A percentile compares a stretch with the other conserved stretches of the same genome.
phyloP scores from a whole-genome alignment of 2,113 vertebrate genomes.

The Myodes glareolus region DNA sequence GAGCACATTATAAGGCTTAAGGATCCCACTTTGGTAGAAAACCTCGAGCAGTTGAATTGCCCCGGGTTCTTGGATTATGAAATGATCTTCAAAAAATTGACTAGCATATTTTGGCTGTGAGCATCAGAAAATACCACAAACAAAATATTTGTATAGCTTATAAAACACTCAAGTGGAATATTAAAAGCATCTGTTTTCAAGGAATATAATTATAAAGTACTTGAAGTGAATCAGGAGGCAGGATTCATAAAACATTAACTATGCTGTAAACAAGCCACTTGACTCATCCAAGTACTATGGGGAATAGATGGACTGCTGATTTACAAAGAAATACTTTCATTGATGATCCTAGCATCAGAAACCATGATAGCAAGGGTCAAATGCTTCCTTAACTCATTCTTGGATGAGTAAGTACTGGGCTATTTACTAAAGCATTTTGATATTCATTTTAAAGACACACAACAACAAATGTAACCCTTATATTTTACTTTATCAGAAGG shows the following conservation, averaged over 20 bases:
- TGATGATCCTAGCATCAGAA: slow-evolving; percentile 64
- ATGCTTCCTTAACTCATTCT: slow-evolving; percentile 74
- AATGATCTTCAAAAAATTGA: slow-evolving; percentile 78
- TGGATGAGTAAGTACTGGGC: slow-evolving; percentile 62
- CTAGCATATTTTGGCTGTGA: slow-evolving; percentile 80
- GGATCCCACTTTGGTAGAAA: slow-evolving; percentile 1
- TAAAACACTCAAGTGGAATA: slow-evolving; percentile 83
- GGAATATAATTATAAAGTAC: slow-evolving; percentile 85
- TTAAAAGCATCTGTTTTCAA: slow-evolving; percentile 86
- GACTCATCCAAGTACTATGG: slow-evolving; percentile 75
- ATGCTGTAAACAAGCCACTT: slow-evolving; percentile 80
- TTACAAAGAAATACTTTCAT: slow-evolving; percentile 75
- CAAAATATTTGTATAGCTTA: slow-evolving; percentile 86
- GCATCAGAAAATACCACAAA: slow-evolving; percentile 83
- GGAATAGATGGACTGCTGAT: slow-evolving; percentile 70
- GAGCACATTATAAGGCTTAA: slow-evolving; percentile 30
- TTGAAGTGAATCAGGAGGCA: slow-evolving; percentile 83
- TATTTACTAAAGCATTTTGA: slow-evolving; percentile 66
- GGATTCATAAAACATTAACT: slow-evolving; percentile 80
- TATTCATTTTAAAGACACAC: slow-evolving; percentile 19
- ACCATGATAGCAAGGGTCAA: slow-evolving; percentile 74
- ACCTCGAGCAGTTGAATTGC: slow-evolving; percentile 63
- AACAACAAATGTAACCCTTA: background rate
- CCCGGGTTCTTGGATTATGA: slow-evolving; percentile 73
- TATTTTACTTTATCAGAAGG: slow-evolving; percentile 51